phyloP scores from a whole-genome alignment of 1,140 invertebrate genomes.

The Ostrea denselamellosa region DNA sequence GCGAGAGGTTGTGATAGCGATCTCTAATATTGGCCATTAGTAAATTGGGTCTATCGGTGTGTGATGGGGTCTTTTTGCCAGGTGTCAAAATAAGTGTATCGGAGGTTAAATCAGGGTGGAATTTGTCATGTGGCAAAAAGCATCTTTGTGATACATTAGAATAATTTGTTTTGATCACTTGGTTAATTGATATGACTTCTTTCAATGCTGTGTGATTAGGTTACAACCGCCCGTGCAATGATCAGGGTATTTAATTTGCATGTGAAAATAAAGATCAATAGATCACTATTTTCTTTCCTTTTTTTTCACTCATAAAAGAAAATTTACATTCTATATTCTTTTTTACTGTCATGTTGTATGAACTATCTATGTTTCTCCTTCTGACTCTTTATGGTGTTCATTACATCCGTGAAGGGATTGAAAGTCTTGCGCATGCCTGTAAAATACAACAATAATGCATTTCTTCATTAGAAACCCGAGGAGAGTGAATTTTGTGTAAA shows the following conservation, averaged over 20 bases:
- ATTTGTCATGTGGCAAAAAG: background rate
- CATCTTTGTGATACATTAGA: background rate
- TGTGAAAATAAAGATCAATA: no score
- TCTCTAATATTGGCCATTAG: conserved; percentile 29
- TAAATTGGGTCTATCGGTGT: background rate
- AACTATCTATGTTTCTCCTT: no score
- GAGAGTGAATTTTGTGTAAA: background rate
- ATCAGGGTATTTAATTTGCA: no score
- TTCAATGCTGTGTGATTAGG: background rate
- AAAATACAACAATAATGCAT: no score
- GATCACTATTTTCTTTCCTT: no score
- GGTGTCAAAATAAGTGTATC: conserved; percentile 30
- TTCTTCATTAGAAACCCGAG: background rate
- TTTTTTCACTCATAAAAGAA: no score
- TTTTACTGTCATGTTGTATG: no score
- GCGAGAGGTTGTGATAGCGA: background rate
- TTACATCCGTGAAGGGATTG: no score
- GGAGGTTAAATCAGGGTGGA: conserved; percentile 9
- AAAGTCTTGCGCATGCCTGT: no score
- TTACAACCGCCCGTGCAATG: background rate
- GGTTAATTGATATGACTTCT: conserved; percentile 5
- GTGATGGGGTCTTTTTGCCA: background rate
- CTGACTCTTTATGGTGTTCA: no score
- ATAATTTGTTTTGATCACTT: conserved; percentile 22
- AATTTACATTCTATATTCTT: no score